Evolutionary conservation across 1,140 invertebrate genomes (phyloP), one percentile per base, ranked within the genome.

Genomic region (Zophobas atratus): DNA sequence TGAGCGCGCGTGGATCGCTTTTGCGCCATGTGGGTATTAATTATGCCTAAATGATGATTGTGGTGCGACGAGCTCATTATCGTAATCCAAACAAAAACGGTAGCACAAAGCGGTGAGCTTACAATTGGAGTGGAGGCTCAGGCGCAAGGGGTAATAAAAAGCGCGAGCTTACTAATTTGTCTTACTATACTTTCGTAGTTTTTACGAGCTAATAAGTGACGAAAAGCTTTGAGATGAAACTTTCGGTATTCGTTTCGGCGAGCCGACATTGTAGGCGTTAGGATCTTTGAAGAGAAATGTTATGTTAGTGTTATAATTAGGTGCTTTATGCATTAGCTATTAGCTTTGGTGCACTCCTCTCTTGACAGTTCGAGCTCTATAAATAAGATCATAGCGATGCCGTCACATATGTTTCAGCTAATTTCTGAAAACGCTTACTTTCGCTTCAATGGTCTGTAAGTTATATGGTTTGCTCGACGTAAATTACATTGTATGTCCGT

Each of bases 291-390:
- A 41, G 70, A 71, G 79, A 79, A 73, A 75, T 79, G 74, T 79
- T 72, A 77, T 80, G 77, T 78, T 80, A 76, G 79, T 77, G 77
- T 80, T 81, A 81, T 80, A 81, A 81, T 81, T 81, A 81, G 80
- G 75, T 80, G 75, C 74, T 70, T 70, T 77, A 77, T 73, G 77
- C 79, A 81, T 80, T 81, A 81, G 80, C 80, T 80, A 80, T 80
- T 80, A 81, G 75, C 76, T 77, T 71, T 76, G 71, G 77, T 80
- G 81, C 79, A 79, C 79, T 80, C 75, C 77, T 74, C 74, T 76
- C 77, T 75, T 80, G 81, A 80, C 81, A 80, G 79, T 80, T 82
- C 56, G 5, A 63, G 71, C 76, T 80, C 81, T 82, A 80, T 80
- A 82, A 82, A 82, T 82, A 82, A 80, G 79, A 78, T 76, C 76